Base-by-base conservation (phyloP, 2,113 vertebrate species). In the Poeciliopsis retropinna region DNA sequence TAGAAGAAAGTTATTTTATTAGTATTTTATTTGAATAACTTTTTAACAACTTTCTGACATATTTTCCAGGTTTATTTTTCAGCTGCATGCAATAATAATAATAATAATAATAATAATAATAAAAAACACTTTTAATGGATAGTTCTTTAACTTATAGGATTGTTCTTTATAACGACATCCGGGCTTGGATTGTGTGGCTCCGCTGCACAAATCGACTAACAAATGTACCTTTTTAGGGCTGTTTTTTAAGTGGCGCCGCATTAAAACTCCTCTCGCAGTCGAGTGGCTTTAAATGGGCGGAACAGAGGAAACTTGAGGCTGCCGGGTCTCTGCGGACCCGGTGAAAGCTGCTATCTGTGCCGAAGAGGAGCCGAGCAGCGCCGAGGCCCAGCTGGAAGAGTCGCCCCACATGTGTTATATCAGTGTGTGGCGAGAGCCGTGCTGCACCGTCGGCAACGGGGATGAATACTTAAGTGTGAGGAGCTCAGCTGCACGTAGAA, bases 231-330 rank as follows among this genome's bases (percentile, higher is more conserved):
- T 83, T 77, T 89, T 89, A 79, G 83, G 74, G 78, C 75, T 83
- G 81, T 86, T 89, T 37, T 85, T 78, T 84, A 92, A 92, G 90
- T 92, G 87, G 86, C 87, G 79, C 84, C 79, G 76, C 87, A 90
- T 93, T 91, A 91, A 88, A 91, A 83, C 87, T 84, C 83, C 84
- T 78, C 86, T 89, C 91, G 88, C 88, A 90, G 82, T 81, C 47
- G 83, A 92, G 87, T 87, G 89, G 77, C 73, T 90, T 78, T 87
- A 86, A 91, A 91, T 83, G 89, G 81, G 63, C 79, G 73, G 74
- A 84, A 90, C 73, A 83, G 76, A 88, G 84, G 84, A 87, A 88
- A 85, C 85, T 81, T 84, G 78, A 85, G 80, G 85, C 89, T 80
- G 85, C 80, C 87, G 84, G 87, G 90, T 90, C 90, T 87, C 90